Percentiles rank a stretch among this genome's conserved stretches.
Conservation (phyloP, 30 jellyfish, hydroid and myxozoan species). For the Turritopsis rubra region DNA sequence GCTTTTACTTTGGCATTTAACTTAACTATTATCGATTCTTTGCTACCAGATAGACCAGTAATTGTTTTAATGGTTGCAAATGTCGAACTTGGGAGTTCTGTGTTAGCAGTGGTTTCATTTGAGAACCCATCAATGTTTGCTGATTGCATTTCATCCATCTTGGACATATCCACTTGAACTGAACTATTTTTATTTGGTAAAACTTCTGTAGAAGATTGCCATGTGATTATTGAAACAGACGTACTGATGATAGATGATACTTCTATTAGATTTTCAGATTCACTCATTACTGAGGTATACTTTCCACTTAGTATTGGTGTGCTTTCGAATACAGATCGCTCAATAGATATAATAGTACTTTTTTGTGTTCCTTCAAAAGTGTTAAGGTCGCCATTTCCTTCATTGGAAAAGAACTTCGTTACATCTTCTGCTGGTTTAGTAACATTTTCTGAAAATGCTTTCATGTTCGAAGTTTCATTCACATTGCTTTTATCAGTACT, state of each 20-base stretch:
- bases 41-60: conserved; percentile 54
- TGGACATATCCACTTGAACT: background rate
- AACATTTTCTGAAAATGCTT: background rate
- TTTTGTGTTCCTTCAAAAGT: background rate
- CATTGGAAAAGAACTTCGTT: too few relatives aligned
- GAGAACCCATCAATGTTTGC: conserved; percentile 2
- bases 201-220: background rate
- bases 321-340: background rate
- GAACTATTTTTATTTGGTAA: background rate
- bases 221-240: background rate
- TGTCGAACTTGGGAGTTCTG: background rate
- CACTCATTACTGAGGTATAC: background rate
- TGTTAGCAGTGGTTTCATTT: background rate
- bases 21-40: conserved; percentile 87
- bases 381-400: too few relatives aligned
- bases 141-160: background rate
- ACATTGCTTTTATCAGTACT: background rate
- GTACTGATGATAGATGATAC: background rate
- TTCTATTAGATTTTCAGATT: background rate
- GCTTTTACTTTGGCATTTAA: conserved; percentile 73
- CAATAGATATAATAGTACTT: background rate
- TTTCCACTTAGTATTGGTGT: background rate
- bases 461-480: background rate
- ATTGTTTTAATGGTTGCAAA: background rate
- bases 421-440: background rate